Evolutionary conservation across 2,888 invertebrate species (phyloP).

Genomic region (Leucozona laternaria): DNA sequence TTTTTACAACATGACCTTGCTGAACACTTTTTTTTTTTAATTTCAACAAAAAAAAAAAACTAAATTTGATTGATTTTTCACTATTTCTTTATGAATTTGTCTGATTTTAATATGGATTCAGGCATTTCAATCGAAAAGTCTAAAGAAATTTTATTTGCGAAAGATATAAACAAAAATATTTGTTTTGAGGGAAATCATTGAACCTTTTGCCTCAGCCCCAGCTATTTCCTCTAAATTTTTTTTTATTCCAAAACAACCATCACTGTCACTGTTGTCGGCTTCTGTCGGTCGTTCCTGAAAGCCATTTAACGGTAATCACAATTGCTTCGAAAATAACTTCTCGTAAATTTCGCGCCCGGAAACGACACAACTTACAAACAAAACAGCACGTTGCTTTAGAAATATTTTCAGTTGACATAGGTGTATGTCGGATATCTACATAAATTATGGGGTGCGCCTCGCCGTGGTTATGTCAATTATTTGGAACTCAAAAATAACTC

Average conservation of each 20-base stretch:
- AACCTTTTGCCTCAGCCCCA: neutral
- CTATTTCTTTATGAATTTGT: neutral
- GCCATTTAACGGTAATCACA: neutral
- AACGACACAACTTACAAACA: neutral
- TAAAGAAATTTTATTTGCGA: neutral
- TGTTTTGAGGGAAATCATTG: neutral
- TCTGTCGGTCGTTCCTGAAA: neutral
- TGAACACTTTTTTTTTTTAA: neutral
- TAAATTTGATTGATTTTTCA: neutral
- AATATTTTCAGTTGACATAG: neutral
- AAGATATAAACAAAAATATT: too few species aligned
- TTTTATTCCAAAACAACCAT: neutral
- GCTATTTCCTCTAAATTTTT: neutral
- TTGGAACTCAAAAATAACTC: neutral
- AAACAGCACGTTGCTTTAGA: neutral
- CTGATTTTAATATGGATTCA: too few species aligned
- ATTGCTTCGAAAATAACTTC: neutral
- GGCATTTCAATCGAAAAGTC: neutral
- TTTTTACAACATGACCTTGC: slow-evolving; percentile 1
- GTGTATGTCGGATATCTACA: neutral
- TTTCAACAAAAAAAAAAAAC: neutral
- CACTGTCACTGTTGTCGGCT: too few species aligned
- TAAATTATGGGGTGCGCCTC: neutral
- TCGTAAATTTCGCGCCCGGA: neutral
- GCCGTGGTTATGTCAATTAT: neutral